These are phyloP conservation scores for Agrotis ipsilon DNA, from an alignment of 2,888 invertebrate species.

Conservation along the genomic window DNA sequence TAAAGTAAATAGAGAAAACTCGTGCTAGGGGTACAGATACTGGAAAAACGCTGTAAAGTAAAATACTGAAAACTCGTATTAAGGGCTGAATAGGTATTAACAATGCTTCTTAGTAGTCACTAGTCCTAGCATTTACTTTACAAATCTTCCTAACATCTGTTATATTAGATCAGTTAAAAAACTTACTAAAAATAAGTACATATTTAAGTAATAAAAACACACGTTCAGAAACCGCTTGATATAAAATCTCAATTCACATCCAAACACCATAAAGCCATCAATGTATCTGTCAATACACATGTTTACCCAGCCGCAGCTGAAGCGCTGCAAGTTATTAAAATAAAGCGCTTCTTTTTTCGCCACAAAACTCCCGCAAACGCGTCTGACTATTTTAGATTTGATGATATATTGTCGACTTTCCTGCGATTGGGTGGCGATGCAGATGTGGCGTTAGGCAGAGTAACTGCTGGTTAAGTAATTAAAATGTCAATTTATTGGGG, in stretches of 20 bases:
- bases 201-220: not conserved
- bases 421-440: conserved; percentile 53
- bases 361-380: conserved; percentile 84
- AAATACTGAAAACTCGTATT: no score
- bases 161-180: no score
- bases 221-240: not conserved
- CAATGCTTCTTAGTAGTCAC: no score
- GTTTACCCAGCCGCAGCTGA: conserved; percentile 56
- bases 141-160: no score
- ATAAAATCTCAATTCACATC: conserved; percentile 14
- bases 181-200: no score
- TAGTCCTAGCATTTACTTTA: no score
- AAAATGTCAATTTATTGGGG: conserved; percentile 18
- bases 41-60: no score
- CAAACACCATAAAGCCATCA: conserved; percentile 27
- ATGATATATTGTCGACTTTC: conserved; percentile 85
- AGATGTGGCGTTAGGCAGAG: conserved; percentile 58
- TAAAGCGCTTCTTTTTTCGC: conserved; percentile 82
- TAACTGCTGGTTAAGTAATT: conserved; percentile 29
- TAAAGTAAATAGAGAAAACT: no score
- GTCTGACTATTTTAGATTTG: conserved; percentile 84
- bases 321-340: conserved; percentile 74
- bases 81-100: no score
- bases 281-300: conserved; percentile 55
- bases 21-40: no score